Evolutionary conservation across 1,140 invertebrate species (phyloP).

Genomic region (Leptinotarsa lineolata): DNA sequence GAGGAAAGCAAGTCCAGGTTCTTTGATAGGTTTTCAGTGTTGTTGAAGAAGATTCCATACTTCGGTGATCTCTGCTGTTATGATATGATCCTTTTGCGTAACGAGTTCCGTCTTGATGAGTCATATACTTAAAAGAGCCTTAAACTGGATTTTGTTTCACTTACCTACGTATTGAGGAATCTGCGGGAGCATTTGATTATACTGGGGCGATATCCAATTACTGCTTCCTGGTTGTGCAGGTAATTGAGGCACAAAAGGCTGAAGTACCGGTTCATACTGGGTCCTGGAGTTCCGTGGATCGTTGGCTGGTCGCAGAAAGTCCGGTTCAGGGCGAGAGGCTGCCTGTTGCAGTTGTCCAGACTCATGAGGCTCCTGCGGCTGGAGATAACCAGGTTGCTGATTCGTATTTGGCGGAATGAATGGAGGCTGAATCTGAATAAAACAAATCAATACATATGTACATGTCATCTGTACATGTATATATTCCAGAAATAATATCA

Average conservation of each 20-base stretch:
- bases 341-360: not conserved
- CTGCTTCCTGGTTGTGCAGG: conserved; percentile 13
- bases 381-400: conserved; percentile 7
- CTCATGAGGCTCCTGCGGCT: conserved; percentile 24
- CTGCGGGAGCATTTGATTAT: conserved; percentile 45
- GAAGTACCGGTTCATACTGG: conserved; percentile 37
- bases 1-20: too few species aligned
- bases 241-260: conserved; percentile 36
- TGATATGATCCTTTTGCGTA: too few species aligned
- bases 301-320: conserved; percentile 45
- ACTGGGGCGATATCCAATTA: conserved; percentile 43
- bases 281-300: conserved; percentile 29
- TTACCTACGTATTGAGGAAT: conserved; percentile 46
- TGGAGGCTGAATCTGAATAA: conserved; percentile 27
- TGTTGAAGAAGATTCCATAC: too few species aligned
- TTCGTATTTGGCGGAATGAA: conserved; percentile 1
- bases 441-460: not conserved
- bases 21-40: too few species aligned
- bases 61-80: too few species aligned
- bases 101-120: too few species aligned
- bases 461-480: too few species aligned
- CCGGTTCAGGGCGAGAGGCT: conserved; percentile 11
- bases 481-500: too few species aligned
- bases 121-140: too few species aligned
- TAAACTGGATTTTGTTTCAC: not conserved